Conservation (phyloP, 2,888 invertebrate genomes). For the Hyppa rectilinea region DNA sequence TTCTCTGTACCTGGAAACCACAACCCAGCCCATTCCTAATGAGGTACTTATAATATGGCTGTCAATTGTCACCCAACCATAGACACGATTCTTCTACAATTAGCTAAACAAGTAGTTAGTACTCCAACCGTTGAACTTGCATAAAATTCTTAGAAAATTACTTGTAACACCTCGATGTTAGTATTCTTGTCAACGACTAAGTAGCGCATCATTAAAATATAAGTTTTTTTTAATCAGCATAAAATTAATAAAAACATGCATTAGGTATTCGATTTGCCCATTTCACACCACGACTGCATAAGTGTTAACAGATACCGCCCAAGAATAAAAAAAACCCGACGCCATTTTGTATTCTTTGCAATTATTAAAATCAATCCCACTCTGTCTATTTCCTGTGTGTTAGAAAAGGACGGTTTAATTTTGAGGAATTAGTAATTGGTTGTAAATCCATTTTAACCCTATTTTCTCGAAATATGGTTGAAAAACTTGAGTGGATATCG, state of each 20-base stretch:
- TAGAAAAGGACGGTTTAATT: slow-evolving; percentile 51
- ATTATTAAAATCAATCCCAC: slow-evolving; percentile 29
- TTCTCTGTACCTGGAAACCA: slow-evolving; percentile 18
- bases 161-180: slow-evolving; percentile 25
- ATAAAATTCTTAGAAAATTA: slow-evolving; percentile 30
- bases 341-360: slow-evolving; percentile 57
- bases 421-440: slow-evolving; percentile 66
- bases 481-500: slow-evolving; percentile 58
- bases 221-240: slow-evolving; percentile 7
- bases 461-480: slow-evolving; percentile 49
- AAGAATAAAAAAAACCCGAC: background rate
- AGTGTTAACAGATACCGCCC: slow-evolving; percentile 38
- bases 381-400: slow-evolving; percentile 33
- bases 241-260: slow-evolving; percentile 15
- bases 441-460: slow-evolving; percentile 56
- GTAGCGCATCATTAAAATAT: slow-evolving; percentile 8
- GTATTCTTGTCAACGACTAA: slow-evolving; percentile 35
- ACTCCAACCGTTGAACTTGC: slow-evolving; percentile 2
- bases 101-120: slow-evolving; percentile 12
- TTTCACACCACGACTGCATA: slow-evolving; percentile 38
- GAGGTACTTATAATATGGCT: slow-evolving; percentile 2
- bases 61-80: background rate
- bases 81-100: slow-evolving; percentile 10
- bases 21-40: slow-evolving; percentile 14
- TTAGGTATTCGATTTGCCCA: slow-evolving; percentile 30